Conservation (phyloP, 1,140 invertebrate species). For the Solenopsis invicta region DNA sequence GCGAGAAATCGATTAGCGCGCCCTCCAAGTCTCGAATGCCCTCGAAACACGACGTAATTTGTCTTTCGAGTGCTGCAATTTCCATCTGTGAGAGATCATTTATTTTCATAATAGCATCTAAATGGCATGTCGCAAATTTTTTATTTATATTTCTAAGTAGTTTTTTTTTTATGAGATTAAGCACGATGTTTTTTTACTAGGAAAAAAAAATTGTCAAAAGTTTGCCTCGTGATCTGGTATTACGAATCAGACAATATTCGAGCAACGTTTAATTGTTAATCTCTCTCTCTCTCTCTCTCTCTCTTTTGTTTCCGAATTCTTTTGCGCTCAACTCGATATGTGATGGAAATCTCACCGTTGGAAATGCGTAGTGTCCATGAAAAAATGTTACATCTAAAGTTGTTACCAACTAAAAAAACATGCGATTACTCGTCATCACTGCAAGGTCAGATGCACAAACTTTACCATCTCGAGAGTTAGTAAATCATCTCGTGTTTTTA, state of each 20-base stretch:
- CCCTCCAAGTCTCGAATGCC: not conserved
- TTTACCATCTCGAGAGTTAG: not conserved
- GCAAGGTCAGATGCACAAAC: constrained; percentile 63
- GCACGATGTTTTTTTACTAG: not conserved
- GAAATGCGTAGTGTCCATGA: constrained; percentile 35
- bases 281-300: too few relatives aligned
- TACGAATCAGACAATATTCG: not conserved
- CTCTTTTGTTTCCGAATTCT: not conserved
- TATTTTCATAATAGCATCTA: not conserved
- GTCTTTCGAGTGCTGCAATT: constrained; percentile 20
- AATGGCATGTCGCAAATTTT: not conserved
- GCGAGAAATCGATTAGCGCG: constrained; percentile 44
- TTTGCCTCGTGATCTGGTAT: not conserved
- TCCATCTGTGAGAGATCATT: constrained; percentile 53
- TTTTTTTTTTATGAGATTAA: not conserved
- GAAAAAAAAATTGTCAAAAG: not conserved
- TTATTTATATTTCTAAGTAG: not conserved
- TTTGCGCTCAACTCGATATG: not conserved
- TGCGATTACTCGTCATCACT: constrained; percentile 81
- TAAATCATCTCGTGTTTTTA: not conserved
- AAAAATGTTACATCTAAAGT: constrained; percentile 71
- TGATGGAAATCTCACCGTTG: constrained; percentile 28
- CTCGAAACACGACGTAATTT: not conserved
- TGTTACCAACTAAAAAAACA: constrained; percentile 79
- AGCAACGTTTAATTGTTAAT: not conserved